Conservation (phyloP, 2,797 vertebrate genomes). For the Platalea minor region DNA sequence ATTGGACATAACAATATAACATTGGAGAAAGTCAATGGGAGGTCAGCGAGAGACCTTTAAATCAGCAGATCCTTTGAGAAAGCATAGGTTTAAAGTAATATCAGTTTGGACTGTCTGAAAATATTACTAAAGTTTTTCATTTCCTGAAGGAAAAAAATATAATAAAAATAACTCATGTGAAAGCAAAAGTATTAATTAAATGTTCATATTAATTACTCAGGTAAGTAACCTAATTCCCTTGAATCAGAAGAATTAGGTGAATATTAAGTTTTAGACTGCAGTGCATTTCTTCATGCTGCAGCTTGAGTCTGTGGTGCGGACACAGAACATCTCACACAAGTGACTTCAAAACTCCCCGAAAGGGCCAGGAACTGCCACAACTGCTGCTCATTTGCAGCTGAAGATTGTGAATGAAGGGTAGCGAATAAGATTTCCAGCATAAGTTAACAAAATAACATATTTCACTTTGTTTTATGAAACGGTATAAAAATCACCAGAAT, state of each 20-base stretch:
- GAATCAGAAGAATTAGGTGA: not conserved
- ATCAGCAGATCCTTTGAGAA: not conserved
- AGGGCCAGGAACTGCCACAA: not conserved
- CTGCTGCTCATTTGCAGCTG: not conserved
- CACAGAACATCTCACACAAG: not conserved
- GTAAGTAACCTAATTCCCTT: not conserved
- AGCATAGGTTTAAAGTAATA: not conserved
- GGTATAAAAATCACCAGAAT: not conserved
- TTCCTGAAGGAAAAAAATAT: not conserved
- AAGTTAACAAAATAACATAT: not conserved
- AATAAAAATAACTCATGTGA: not conserved
- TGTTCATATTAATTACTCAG: not conserved
- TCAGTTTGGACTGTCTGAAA: not conserved
- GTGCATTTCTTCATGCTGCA: not conserved
- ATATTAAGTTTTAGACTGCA: not conserved
- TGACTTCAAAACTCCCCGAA: not conserved
- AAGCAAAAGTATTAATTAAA: constrained; percentile 25
- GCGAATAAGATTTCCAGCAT: not conserved
- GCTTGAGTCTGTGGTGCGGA: not conserved
- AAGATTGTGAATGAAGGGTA: not conserved
- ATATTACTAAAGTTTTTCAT: not conserved
- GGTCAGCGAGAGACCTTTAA: constrained; percentile 9
- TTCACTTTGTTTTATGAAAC: not conserved
- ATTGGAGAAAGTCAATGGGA: constrained; percentile 3
- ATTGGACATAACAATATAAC: constrained; percentile 23